phyloP scores from a whole-genome alignment of 2,888 invertebrate species.

The Coenonympha arcania region DNA sequence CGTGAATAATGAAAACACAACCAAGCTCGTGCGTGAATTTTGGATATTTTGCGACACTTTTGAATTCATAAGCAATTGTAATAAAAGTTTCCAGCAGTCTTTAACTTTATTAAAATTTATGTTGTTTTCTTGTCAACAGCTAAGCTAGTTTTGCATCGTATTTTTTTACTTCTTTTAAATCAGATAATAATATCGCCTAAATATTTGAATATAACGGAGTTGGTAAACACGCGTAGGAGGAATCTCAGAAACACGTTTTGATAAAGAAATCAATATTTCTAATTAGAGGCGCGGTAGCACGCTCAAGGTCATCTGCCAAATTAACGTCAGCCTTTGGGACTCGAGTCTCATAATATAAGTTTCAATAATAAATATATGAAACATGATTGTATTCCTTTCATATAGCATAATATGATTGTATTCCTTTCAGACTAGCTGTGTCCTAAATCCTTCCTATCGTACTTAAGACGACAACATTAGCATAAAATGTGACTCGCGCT shows the following conservation, averaged over 20 bases:
- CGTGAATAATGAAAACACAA: not conserved
- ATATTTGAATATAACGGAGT: too few species aligned
- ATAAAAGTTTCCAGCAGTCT: too few species aligned
- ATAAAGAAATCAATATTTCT: not conserved
- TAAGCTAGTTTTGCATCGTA: too few species aligned
- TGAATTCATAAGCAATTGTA: too few species aligned
- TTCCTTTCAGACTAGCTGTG: not conserved
- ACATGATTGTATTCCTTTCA: too few species aligned
- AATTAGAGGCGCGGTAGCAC: not conserved
- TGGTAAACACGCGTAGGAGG: too few species aligned
- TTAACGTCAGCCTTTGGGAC: not conserved
- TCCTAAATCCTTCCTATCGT: constrained; percentile 3
- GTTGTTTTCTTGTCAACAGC: too few species aligned
- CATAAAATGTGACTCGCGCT: constrained; percentile 19
- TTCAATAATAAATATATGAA: too few species aligned
- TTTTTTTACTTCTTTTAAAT: too few species aligned
- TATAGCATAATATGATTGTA: not conserved
- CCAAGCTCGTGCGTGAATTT: not conserved
- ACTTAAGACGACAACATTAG: constrained; percentile 18
- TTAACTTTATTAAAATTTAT: too few species aligned
- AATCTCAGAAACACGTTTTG: not conserved
- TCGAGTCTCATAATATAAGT: too few species aligned
- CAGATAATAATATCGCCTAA: too few species aligned
- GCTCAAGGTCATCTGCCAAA: not conserved
- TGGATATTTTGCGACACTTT: not conserved